Base-by-base conservation (phyloP, 2,113 vertebrate species). In the Odocoileus virginianus region DNA sequence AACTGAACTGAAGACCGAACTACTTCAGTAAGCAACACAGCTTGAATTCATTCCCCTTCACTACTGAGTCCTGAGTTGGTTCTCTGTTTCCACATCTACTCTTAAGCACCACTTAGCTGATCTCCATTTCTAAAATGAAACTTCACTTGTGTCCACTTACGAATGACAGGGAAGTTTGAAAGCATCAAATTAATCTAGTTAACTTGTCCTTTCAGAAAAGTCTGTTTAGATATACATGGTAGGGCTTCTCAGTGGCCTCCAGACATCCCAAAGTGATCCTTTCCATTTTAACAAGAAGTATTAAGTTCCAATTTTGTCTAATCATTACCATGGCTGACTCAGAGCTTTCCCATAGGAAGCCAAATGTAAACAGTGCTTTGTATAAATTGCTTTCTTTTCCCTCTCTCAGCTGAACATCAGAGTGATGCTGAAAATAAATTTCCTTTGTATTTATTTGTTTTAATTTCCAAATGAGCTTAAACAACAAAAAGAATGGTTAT, bases 301-400 rank as follows among this genome's bases (percentile, higher is more conserved):
- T 89, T 92, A 89, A 76, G 64, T 88, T 95, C 43, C 76, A 89
- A 87, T 91, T 95, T 91, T 45, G 74, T 91, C 55, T 94, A 86
- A 94, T 97, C 88, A 96, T 97, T 94, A 87, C 83, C 71, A 94
- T 91, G 85, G 94, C 91, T 91, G 36, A 36, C 60, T 94, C 40
- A 92, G 64, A 93, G 45, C 13, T 93, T 91, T 89, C 96, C 88
- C 86, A 14, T 2, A 86, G 81, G n/a, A 94, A 95, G 87, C 84
- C 96, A 97, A 85, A 95, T 54, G 19, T 87, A 96, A 92, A 96
- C 45, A 87, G 64, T 25, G 11, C 40, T 95, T 95, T 89, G 45
- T 91, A 82, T 84, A 94, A 95, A 78, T 57, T n/a, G 47, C 52
- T 14, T 95, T 87, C 79, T 13, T 58, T 67, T n/a, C 1, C 16